Base-by-base conservation (phyloP, 2,113 vertebrate species). In the Callionymus lyra region DNA sequence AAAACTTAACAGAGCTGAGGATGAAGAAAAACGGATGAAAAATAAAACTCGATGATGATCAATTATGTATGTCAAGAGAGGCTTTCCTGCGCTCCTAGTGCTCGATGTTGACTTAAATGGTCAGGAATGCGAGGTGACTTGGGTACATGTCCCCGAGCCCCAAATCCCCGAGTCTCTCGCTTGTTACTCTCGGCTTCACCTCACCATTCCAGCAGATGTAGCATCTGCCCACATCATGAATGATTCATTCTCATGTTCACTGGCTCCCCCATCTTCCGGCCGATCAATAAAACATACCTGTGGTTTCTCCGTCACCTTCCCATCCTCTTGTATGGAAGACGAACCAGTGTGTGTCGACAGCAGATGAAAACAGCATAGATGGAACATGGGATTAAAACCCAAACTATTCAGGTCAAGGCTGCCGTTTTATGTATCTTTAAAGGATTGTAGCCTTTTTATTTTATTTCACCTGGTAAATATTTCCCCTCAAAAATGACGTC, bases 281-380 rank as follows among this genome's bases (percentile, higher is more conserved):
- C 62, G 74, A 81, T 82, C 81, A 82, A 81, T 81, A 83, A 84
- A 81, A 74, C 79, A 84, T 82, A 65, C 61, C 62, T 71, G 57
- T 41, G 49, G 44, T 56, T 50, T 52, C 70, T 64, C 60, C 63
- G 59, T 57, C 66, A 69, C 70, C 64, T 57, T 48, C 54, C 38
- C 55, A 48, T 50, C 57, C 56, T 41, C 44, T 36, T 12, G 31
- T 44, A 55, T 47, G 31, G 34, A 8, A 18, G 54, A 65, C 56
- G 39, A 48, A 56, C 41, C 52, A 32, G 18, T 15, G 56, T 38
- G 50, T 10, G 21, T 60, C 41, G 58, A 4, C 21, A 54, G 63
- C 35, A 46, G 58, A 70, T 77, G n/a, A 52, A 63, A 74, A 70
- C 51, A 35, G 35, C 38, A 56, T 31, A 16, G 57, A 63, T 38